Base-by-base conservation (phyloP, 2,797 vertebrate species). In the Enteromius afrohamiltoni region DNA sequence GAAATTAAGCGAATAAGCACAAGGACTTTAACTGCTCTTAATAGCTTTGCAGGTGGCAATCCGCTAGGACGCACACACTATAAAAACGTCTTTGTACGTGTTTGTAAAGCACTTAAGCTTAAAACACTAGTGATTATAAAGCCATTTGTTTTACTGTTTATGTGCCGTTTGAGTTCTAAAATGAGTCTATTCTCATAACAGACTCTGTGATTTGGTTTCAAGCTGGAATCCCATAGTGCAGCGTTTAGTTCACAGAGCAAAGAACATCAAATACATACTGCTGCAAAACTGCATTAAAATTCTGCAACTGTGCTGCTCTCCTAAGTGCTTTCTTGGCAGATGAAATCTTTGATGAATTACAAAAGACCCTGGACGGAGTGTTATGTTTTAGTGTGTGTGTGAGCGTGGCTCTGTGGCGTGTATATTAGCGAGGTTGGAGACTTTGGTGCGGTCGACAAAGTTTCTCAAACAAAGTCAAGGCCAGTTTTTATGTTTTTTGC, bases 281-380 rank as follows among this genome's bases (percentile, higher is more conserved):
- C 86, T 89, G 88, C 92, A 91, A 92, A 92, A 86, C 85, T 64
- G 86, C 83, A 91, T 91, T 86, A 90, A 89, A 90, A 91, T 92
- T 89, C 88, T 87, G 88, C 80, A 84, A 86, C 84, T 90, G 89
- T 74, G 86, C 90, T 86, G 88, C 86, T 86, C 82, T 84, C 88
- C 85, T 93, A 92, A 94, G 92, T 94, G 92, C 90, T 90, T 93
- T 91, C 89, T 91, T 93, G 92, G 92, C 91, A 91, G 88, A 92
- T 92, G 87, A 74, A 55, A 83, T 81, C 78, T 90, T 88, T 87
- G 76, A 83, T 87, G 80, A 19, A 74, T 85, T 86, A 86, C 79
- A 75, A 82, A 77, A 86, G 76, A 77, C 74, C 73, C 80, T 76
- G 69, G 73, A 80, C 17, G 60, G 58, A 85, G 71, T 51, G 34